Percentiles rank a stretch among this genome's conserved stretches.
phyloP scores from a whole-genome alignment of 2,113 vertebrate genomes.

The Eidolon helvum region DNA sequence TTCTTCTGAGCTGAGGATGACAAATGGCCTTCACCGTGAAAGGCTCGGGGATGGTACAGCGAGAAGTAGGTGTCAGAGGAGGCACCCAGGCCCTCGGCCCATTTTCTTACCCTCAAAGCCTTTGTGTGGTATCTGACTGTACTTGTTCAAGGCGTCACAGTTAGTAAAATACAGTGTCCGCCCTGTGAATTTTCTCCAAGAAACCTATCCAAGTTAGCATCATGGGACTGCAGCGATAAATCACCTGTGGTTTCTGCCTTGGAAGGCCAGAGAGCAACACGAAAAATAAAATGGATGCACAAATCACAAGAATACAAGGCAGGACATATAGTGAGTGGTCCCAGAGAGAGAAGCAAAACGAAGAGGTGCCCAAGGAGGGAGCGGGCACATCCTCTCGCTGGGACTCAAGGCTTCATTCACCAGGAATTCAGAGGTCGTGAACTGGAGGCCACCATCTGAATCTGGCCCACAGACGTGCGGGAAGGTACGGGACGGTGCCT shows the following conservation, averaged over 20 bases:
- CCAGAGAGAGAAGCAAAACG: not conserved
- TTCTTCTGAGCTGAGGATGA: conserved; percentile 48
- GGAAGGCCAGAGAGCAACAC: not conserved
- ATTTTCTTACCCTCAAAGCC: not conserved
- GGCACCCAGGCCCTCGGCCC: not conserved
- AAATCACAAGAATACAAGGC: not conserved
- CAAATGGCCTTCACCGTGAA: conserved; percentile 16
- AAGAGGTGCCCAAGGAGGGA: not conserved
- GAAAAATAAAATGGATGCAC: not conserved
- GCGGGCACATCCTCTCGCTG: not conserved
- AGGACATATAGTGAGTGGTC: not conserved
- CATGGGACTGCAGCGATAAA: not conserved
- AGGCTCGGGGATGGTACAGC: not conserved
- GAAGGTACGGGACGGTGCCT: not conserved
- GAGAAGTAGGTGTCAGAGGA: not conserved
- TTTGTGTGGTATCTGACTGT: not conserved
- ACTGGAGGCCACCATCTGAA: not conserved
- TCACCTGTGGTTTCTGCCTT: not conserved
- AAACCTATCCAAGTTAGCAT: not conserved
- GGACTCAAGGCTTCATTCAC: not conserved
- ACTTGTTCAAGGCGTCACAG: not conserved
- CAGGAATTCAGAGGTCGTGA: not conserved
- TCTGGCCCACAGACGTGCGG: not conserved
- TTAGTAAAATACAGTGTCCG: not conserved
- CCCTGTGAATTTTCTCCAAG: not conserved